Base-by-base conservation (phyloP, 2,113 vertebrate genomes). In the Myrmecobius fasciatus region DNA sequence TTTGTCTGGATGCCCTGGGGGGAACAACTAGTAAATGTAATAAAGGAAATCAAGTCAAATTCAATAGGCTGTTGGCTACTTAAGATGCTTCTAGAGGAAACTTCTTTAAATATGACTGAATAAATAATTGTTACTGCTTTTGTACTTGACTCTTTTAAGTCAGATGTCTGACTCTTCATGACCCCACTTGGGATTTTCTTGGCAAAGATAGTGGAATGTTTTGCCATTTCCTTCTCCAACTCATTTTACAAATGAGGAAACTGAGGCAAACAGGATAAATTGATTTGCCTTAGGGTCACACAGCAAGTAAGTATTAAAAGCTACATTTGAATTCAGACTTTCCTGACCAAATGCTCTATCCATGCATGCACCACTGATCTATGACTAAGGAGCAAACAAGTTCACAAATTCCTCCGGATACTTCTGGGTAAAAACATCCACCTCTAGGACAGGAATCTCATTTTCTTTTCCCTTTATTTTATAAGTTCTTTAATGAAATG, bases 401-500 rank as follows among this genome's bases (percentile, higher is more conserved):
- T 43, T 83, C 67, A 83, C 36, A 83, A 22, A n/a, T 6, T 43
- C 17, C 67, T 83, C 6, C 22, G 17, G 6, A 20, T 83, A 83
- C 67, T 43, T 83, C 36, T 83, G 67, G 67, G 36, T 83, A 83
- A 83, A 83, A 83, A 43, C n/a, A 83, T 83, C 17, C n/a, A 83
- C 36, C 95, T 96, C 96, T 95, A 97, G 49, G 22, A 43, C 46
- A n/a, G 0, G 90, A 96, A 92, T 91, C 6, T 8, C 36, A 11
- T 91, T 93, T 91, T 97, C 92, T 92, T 54, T 31, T 47, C 36
- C 89, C 11, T 51, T 12, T 91, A 8, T 95, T 52, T 93, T 89
- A 53, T 3, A 31, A 60, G 92, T 92, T 90, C 94, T 96, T 96
- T 96, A 93, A 96, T 94, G 96, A 98, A 97, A 91, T 93, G 94